phyloP scores from a whole-genome alignment of 2,797 vertebrate species.

The Danio jaintianensis region DNA sequence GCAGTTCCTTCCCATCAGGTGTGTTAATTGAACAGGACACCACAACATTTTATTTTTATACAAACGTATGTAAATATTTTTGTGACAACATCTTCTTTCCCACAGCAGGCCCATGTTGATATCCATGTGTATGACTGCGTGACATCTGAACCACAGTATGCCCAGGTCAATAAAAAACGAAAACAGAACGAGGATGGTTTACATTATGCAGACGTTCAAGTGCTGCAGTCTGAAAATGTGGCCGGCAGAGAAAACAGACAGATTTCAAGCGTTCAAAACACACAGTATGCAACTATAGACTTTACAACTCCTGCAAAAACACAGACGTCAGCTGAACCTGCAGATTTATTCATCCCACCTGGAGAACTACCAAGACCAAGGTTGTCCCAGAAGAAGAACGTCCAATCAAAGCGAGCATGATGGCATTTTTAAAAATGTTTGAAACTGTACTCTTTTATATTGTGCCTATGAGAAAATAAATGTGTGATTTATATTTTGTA shows the following conservation, averaged over 20 bases:
- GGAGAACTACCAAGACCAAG: constrained; percentile 58
- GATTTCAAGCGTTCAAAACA: constrained; percentile 14
- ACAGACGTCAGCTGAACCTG: constrained; percentile 44
- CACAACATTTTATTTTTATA: neutral
- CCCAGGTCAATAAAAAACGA: constrained; percentile 58
- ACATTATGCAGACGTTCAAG: constrained; percentile 65
- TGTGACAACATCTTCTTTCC: neutral
- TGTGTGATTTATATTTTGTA: too few relatives aligned
- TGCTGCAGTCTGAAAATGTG: constrained; percentile 49
- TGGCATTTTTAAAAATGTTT: too few relatives aligned
- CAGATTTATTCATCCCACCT: constrained; percentile 65
- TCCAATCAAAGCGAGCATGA: neutral
- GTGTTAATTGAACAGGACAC: neutral
- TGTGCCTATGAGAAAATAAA: too few relatives aligned
- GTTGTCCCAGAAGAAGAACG: constrained; percentile 34
- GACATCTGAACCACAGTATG: constrained; percentile 53
- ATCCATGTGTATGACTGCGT: constrained; percentile 51
- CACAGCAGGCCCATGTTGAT: constrained; percentile 23
- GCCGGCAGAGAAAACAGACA: constrained; percentile 28
- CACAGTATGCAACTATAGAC: constrained; percentile 66
- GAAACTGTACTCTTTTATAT: too few relatives aligned
- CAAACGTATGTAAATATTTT: neutral
- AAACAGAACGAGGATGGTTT: constrained; percentile 40
- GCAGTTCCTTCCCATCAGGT: constrained; percentile 43
- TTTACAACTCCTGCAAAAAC: constrained; percentile 45